Evolutionary conservation across 2,888 invertebrate species (phyloP).

Genomic region (Cynaeus angustus): DNA sequence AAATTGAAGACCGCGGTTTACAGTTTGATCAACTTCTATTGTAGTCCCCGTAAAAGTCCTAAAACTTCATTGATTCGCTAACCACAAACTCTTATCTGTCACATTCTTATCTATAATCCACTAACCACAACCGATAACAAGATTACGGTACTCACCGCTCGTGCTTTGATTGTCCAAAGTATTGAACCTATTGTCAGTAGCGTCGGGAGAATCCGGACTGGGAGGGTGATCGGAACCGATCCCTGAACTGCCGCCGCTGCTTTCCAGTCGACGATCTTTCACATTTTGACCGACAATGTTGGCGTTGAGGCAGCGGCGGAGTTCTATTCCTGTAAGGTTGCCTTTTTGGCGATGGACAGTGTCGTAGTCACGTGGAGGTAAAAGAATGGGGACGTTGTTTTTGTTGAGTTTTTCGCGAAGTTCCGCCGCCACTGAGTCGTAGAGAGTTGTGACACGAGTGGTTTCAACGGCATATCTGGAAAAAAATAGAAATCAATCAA

Average conservation of each 20-base stretch:
- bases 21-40: no score
- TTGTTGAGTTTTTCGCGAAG: conserved; percentile 83
- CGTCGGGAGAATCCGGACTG: conserved; percentile 79
- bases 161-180: conserved; percentile 77
- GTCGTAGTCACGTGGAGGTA: conserved; percentile 96
- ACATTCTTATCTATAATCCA: no score
- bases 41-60: no score
- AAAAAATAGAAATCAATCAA: conserved; percentile 33
- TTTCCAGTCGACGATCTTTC: conserved; percentile 64
- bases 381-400: conserved; percentile 80
- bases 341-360: conserved; percentile 88
- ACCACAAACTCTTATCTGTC: no score
- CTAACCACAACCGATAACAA: no score
- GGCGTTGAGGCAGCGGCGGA: conserved; percentile 81
- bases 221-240: conserved; percentile 93
- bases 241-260: conserved; percentile 86
- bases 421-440: conserved; percentile 94
- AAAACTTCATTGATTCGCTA: no score
- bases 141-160: conserved; percentile 77
- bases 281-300: conserved; percentile 77
- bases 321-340: conserved; percentile 83
- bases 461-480: conserved; percentile 69
- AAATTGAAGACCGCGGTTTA: no score
- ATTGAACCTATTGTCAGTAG: conserved; percentile 69
- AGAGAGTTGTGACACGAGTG: conserved; percentile 81